Base-by-base conservation (phyloP, 2,888 invertebrate species). In the Carcina quercana region DNA sequence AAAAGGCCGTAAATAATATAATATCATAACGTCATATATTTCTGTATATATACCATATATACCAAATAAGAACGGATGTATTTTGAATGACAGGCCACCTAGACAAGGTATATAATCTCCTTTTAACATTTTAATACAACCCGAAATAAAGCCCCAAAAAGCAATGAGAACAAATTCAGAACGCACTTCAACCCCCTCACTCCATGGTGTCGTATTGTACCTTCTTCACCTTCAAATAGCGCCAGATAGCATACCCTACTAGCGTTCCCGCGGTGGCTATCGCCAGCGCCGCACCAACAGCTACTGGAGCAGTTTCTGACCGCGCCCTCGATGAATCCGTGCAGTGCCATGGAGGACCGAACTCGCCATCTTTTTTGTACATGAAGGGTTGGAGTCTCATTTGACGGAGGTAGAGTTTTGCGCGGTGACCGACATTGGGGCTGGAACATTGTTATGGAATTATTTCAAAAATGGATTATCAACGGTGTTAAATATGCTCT, bases 131-230 rank as follows among this genome's bases (percentile, higher is more conserved):
- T n/a, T n/a, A n/a, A n/a, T n/a, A n/a, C n/a, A n/a, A n/a, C n/a
- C n/a, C n/a, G n/a, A n/a, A n/a, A n/a, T 19, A 19, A 19, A 2
- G n/a, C 5, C n/a, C 3, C 19, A 24, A 8, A 7, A 11, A n/a
- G n/a, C 15, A 22, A 30, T 14, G 22, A 1, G 2, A 38, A 40
- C 43, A 3, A 8, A n/a, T 43, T 45, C 51, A 53, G 45, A 55
- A 53, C 51, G 50, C 45, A 36, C n/a, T 35, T 36, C 43, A 47
- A 32, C 46, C 48, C 37, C 38, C 46, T 67, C 60, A 94, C 74
- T 95, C 93, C 95, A 96, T 95, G 7, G 93, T 94, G 60, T 94
- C 94, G 61, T 96, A 96, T 59, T 95, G 94, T 2, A 95, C 93
- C 70, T 95, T 95, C 80, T 95, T 95, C 28, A 95, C 89, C 70